Base-by-base conservation (phyloP, 2,888 invertebrate species). In the Drosophila peninsularis region DNA sequence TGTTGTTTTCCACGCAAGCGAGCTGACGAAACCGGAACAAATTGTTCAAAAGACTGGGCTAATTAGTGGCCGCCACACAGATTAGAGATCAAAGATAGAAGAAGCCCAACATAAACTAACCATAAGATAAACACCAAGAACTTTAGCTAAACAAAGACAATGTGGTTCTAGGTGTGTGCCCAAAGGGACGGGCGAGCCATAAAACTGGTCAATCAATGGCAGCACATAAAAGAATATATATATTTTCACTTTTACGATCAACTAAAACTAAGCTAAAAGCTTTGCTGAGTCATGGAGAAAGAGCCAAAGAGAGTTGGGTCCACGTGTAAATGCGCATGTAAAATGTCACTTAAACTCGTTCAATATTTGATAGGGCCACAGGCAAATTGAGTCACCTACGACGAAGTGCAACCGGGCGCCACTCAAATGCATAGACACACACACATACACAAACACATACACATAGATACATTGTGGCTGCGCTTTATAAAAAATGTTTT, bases 401-500 rank as follows among this genome's bases (percentile, higher is more conserved):
- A 77, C 77, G 58, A 81, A 69, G 77, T 79, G 75, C 79, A 82
- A 81, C 75, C 62, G 47, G 58, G 58, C 56, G 44, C 74, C 69
- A 68, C 49, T 42, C 44, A 63, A 49, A 41, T 50, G 55, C 69
- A 56, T n/a, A 60, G 13, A 45, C 27, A 21, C 17, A 49, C 13
- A 56, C 7, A 32, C 17, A 14, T 36, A 30, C 5, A 32, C 24
- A n/a, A n/a, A 61, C 14, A 64, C 30, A 21, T 1, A 30, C 5
- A 17, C 19, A 45, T 42, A 62, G 50, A 41, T 64, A 66, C 63
- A 70, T 66, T 65, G 70, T 70, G 62, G 27, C 36, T 36, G 17
- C 71, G 68, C 57, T 83, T 75, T 86, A 86, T 81, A 79, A 83
- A 83, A 83, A 83, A 83, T 83, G 82, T 82, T 83, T 83, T 83